Evolutionary conservation across 2,113 vertebrate genomes (phyloP).

Genomic region (Amblyopsis rosae): DNA sequence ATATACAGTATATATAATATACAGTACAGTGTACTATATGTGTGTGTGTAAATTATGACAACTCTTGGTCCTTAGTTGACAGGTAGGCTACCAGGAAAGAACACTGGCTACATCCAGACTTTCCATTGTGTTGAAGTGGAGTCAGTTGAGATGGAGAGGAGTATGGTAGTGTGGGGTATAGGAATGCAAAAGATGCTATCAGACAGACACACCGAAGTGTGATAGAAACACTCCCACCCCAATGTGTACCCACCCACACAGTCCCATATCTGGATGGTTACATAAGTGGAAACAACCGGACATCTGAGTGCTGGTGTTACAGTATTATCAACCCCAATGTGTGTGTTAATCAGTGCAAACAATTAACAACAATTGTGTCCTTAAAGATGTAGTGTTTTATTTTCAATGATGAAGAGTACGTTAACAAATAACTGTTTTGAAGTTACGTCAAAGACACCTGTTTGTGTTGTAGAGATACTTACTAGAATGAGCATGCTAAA

Average conservation of each 20-base stretch:
- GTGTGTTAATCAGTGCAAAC: slow-evolving; percentile 7
- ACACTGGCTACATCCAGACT: background rate
- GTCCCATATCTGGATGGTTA: slow-evolving; percentile 9
- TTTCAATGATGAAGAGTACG: too few relatives aligned
- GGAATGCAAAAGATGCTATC: slow-evolving; percentile 23
- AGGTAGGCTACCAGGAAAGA: background rate
- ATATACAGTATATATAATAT: too few relatives aligned
- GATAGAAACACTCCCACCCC: slow-evolving; percentile 29
- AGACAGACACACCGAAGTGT: slow-evolving; percentile 34
- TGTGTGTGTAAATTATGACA: too few relatives aligned
- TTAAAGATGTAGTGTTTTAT: slow-evolving; percentile 6
- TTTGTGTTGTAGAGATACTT: too few relatives aligned
- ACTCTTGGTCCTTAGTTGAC: too few relatives aligned
- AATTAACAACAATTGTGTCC: background rate
- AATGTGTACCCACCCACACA: slow-evolving; percentile 5
- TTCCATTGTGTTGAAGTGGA: slow-evolving; percentile 1
- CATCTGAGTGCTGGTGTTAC: slow-evolving; percentile 9
- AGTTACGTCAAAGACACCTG: too few relatives aligned
- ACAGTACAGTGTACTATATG: too few relatives aligned
- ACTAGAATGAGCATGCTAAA: too few relatives aligned
- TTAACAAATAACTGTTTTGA: too few relatives aligned
- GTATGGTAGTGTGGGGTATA: slow-evolving; percentile 9
- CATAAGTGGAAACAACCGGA: slow-evolving; percentile 9
- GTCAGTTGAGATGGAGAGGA: background rate
- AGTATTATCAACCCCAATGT: background rate